Evolutionary conservation across 2,113 vertebrate genomes (phyloP).

Genomic region (Cochlearius cochlearius): DNA sequence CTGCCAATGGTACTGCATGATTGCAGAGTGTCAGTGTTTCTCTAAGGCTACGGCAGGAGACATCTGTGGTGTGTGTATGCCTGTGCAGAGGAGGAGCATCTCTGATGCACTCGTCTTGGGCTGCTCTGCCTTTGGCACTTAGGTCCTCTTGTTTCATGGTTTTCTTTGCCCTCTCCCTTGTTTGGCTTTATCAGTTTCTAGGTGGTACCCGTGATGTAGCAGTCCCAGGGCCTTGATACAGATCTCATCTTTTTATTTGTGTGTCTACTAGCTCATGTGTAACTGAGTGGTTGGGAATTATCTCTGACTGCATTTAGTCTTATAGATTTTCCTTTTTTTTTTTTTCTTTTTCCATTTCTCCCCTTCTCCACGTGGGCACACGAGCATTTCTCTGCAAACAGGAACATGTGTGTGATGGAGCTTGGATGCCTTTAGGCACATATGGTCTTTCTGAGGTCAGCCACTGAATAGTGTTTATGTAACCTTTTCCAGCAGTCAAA

Average conservation of each 20-base stretch:
- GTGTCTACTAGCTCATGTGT: background rate
- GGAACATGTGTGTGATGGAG: background rate
- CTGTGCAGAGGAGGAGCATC: background rate
- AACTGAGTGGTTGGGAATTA: background rate
- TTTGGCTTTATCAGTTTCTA: background rate
- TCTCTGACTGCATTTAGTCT: background rate
- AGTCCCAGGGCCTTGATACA: background rate
- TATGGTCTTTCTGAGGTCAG: background rate
- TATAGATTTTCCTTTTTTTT: background rate
- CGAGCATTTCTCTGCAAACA: background rate
- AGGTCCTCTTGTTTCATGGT: background rate
- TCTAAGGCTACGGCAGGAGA: background rate
- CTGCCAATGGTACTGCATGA: background rate
- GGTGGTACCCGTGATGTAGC: background rate
- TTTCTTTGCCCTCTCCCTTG: background rate
- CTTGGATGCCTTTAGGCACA: background rate
- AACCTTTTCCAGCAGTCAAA: background rate
- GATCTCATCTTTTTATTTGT: background rate
- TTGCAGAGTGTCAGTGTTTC: background rate
- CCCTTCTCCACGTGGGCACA: background rate
- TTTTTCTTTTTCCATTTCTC: background rate
- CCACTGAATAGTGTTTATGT: background rate
- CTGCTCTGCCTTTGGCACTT: background rate
- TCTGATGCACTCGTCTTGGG: background rate
- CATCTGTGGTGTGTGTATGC: fast-evolving